These are phyloP conservation scores for Clytia hemisphaerica DNA, from an alignment of 30 jellyfish, hydroid and myxozoan genomes.

Conservation along the genomic window DNA sequence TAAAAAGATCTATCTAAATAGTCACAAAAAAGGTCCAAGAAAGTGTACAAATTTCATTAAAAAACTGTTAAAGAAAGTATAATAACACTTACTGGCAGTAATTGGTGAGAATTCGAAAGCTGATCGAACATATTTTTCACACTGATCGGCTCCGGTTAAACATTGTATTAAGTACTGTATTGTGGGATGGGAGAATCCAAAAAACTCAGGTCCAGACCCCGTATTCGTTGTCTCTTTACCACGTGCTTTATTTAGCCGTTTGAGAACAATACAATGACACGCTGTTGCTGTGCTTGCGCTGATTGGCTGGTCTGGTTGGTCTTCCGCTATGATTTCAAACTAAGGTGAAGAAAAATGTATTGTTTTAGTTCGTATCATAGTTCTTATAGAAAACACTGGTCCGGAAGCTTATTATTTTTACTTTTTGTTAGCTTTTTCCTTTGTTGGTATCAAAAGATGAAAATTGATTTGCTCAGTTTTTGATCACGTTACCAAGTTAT, in stretches of 20 bases:
- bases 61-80: neutral
- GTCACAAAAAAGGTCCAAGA: neutral
- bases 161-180: slow-evolving; percentile 71
- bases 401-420: too few relatives aligned
- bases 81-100: slow-evolving; percentile 41
- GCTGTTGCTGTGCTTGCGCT: slow-evolving; percentile 94
- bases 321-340: slow-evolving; percentile 90
- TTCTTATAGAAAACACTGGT: too few relatives aligned
- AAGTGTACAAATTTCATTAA: too few relatives aligned
- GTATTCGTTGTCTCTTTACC: slow-evolving; percentile 90
- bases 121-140: slow-evolving; percentile 62
- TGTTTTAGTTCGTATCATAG: too few relatives aligned
- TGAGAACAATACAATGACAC: slow-evolving; percentile 84
- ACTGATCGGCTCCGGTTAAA: slow-evolving; percentile 50
- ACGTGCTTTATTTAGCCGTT: slow-evolving; percentile 73
- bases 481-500: too few relatives aligned
- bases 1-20: neutral
- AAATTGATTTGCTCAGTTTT: too few relatives aligned
- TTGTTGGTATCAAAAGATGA: too few relatives aligned
- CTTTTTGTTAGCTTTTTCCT: too few relatives aligned
- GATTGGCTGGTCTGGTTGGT: slow-evolving; percentile 76
- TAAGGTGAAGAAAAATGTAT: slow-evolving; percentile 5
- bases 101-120: slow-evolving; percentile 65
- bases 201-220: slow-evolving; percentile 95
- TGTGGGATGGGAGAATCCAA: slow-evolving; percentile 91